Base-by-base conservation (phyloP, 1,140 invertebrate genomes). In the Grapholita molesta region DNA sequence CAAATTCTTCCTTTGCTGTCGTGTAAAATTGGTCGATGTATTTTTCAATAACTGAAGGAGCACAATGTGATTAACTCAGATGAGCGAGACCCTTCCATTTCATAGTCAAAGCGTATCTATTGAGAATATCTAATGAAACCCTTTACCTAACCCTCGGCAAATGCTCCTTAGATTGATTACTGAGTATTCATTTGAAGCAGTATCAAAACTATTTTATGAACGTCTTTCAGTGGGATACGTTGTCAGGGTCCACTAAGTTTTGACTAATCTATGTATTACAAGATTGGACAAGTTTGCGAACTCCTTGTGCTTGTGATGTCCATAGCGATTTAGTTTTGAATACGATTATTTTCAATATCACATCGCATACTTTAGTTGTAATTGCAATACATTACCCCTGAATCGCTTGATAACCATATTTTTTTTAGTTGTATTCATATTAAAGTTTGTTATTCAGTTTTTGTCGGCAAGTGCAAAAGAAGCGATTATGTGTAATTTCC, bases 251-350 rank as follows among this genome's bases (percentile, higher is more conserved):
- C 69, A 8, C 74, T 66, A 82, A 86, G 80, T 86, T 84, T 86
- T 64, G 79, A 86, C 85, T 84, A 86, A 88, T 88, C 85, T 80
- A 83, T 81, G 48, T 82, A 79, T 70, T 79, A 79, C 78, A 74
- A 81, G 78, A 80, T 80, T 72, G 78, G 72, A 71, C 71, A 83
- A 84, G 77, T 86, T 88, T 61, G 24, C 55, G 70, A 78, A 79
- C 75, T 69, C 76, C 73, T 64, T 76, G 42, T 48, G 69, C 84
- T 76, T 69, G 77, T 78, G 68, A 66, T 83, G 75, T 84, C 84
- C 71, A 7, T 30, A n/a, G 2, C 52, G 70, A n/a, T n/a, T n/a
- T n/a, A n/a, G 71, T 73, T 80, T 85, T 86, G 78, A 73, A n/a
- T 81, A 73, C 68, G 53, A 64, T 21, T 72, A 79, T 74, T 72